Evolutionary conservation across 2,888 invertebrate species (phyloP).

Genomic region (Fragum fragum): DNA sequence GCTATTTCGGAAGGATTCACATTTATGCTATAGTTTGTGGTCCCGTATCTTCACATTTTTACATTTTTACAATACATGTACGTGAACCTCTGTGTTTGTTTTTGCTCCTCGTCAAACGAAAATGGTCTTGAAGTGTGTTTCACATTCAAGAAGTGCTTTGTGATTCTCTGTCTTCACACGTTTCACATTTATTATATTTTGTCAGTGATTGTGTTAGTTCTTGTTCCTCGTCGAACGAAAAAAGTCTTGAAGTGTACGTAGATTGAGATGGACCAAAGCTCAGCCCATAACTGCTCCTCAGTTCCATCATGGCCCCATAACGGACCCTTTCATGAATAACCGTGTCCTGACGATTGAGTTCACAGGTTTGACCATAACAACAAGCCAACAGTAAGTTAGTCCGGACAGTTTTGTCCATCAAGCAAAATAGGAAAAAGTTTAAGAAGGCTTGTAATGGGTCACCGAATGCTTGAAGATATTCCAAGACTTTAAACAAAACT

Average conservation of each 20-base stretch:
- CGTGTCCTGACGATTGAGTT: neutral
- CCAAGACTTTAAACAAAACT: neutral
- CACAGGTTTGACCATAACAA: neutral
- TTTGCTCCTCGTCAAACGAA: too few relatives aligned
- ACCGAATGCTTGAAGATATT: constrained; percentile 59
- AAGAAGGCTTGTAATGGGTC: constrained; percentile 62
- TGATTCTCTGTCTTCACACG: too few relatives aligned
- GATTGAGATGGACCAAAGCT: neutral
- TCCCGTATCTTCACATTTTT: too few relatives aligned
- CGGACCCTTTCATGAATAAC: neutral
- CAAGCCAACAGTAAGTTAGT: neutral
- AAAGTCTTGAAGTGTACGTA: neutral
- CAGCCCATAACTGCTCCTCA: neutral
- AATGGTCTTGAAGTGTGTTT: too few relatives aligned
- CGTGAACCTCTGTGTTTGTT: too few relatives aligned
- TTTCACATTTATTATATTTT: neutral
- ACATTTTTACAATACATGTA: too few relatives aligned
- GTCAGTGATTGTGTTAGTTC: neutral
- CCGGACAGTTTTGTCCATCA: constrained; percentile 54
- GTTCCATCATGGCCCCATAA: neutral
- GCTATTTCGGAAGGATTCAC: too few relatives aligned
- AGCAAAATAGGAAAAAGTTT: constrained; percentile 60
- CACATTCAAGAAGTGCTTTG: too few relatives aligned
- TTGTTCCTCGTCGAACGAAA: neutral
- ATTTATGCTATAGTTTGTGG: too few relatives aligned